Conservation (phyloP, 2,797 vertebrate species). For the Acanthurus leucopareius region DNA sequence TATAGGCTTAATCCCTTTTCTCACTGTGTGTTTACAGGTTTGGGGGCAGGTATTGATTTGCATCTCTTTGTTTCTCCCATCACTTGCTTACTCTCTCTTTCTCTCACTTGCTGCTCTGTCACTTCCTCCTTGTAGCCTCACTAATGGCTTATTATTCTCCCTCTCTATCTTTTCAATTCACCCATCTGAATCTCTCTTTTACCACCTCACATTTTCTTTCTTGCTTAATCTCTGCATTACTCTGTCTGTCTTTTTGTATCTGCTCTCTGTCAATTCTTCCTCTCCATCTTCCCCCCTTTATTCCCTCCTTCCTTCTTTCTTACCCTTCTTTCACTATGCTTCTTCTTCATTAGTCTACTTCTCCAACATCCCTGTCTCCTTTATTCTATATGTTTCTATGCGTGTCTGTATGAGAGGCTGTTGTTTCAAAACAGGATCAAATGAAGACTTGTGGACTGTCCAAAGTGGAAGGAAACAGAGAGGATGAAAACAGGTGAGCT, state of each 20-base stretch:
- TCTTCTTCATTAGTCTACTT: slow-evolving; percentile 27
- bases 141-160: slow-evolving; percentile 64
- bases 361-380: slow-evolving; percentile 11
- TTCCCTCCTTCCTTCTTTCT: slow-evolving; percentile 3
- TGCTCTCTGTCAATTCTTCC: slow-evolving; percentile 12
- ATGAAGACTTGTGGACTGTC: slow-evolving; percentile 48
- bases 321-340: neutral
- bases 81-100: slow-evolving; percentile 57
- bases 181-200: slow-evolving; percentile 30
- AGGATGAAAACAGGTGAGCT: slow-evolving; percentile 23
- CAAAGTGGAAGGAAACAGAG: slow-evolving; percentile 49
- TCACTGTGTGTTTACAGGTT: slow-evolving; percentile 79
- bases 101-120: slow-evolving; percentile 39
- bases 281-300: slow-evolving; percentile 1
- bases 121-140: slow-evolving; percentile 32
- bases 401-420: slow-evolving; percentile 31
- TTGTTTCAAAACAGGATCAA: slow-evolving; percentile 56
- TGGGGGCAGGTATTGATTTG: slow-evolving; percentile 81
- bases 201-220: slow-evolving; percentile 25
- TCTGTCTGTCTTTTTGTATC: slow-evolving; percentile 28
- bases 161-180: slow-evolving; percentile 53
- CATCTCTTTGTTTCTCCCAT: slow-evolving; percentile 72
- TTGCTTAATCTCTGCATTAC: slow-evolving; percentile 50
- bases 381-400: slow-evolving; percentile 49
- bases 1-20: slow-evolving; percentile 76